Conservation (phyloP, 2,888 invertebrate genomes). For the Melanargia galathea region DNA sequence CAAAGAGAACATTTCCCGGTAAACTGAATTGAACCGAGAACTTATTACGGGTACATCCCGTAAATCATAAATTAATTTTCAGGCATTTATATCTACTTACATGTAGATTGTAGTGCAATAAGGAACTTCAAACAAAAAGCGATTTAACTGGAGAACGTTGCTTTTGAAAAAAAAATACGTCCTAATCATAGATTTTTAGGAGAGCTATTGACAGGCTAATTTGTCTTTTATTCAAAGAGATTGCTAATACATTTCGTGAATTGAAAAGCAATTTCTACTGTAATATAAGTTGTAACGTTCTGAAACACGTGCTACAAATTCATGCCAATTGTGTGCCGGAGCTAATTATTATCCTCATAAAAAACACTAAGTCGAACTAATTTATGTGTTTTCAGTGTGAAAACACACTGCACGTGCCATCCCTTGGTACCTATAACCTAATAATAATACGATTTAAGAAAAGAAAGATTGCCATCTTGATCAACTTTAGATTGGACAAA, state of each 20-base stretch:
- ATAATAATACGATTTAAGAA: not conserved
- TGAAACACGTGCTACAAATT: constrained; percentile 27
- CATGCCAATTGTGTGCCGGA: constrained; percentile 29
- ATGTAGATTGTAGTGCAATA: no score
- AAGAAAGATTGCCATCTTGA: not conserved
- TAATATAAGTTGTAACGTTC: constrained; percentile 22
- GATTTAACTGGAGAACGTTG: no score
- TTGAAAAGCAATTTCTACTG: constrained; percentile 16
- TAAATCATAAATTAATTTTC: not conserved
- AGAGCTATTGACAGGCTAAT: no score
- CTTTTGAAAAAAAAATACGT: no score
- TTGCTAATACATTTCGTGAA: constrained; percentile 6
- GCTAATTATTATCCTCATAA: constrained; percentile 22
- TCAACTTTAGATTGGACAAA: not conserved
- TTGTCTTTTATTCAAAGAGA: no score
- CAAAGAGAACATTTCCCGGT: no score
- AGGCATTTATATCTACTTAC: no score
- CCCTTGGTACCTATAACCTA: no score
- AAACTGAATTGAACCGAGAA: not conserved
- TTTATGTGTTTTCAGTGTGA: constrained; percentile 8
- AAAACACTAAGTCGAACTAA: constrained; percentile 20
- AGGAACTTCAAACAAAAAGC: no score
- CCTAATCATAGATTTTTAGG: no score
- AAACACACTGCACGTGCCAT: constrained; percentile 4
- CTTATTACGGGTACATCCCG: not conserved